Evolutionary conservation across 2,888 invertebrate genomes (phyloP), one percentile per base, ranked within the genome.

Genomic region (Tachystola acroxantha): DNA sequence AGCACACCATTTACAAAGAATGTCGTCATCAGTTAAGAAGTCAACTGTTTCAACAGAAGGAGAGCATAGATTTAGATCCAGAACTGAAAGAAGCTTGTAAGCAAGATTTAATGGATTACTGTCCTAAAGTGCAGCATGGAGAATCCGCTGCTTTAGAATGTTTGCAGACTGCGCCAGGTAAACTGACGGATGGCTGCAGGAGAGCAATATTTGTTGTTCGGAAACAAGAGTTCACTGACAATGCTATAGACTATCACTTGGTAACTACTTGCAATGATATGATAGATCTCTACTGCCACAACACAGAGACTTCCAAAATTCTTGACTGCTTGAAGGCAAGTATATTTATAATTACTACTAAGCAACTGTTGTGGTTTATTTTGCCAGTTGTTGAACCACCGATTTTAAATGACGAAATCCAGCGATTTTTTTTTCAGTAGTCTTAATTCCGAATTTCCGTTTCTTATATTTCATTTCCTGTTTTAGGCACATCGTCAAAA

Each of bases 11-110:
- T 57, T 91, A 93, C 2, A 95, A 94, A 69, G 94, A 94, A 12
- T 99, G 98, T 66, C 90, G 96, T 20, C 95, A 96, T 61, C 97
- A 99, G 70, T 85, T 99, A 10, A 91, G 93, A 63, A 93, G 95
- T 33, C 97, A 99, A 66, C 88, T 98, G 14, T 93, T 97, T 57
- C 96, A 97, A 64, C 94, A 97, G 73, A 91, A 96, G 47, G 98
- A 98, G 80, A 96, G 91, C 63, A 93, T 96, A 46, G 91, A 93
- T 45, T 90, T 95, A 43, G 96, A 98, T 80, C 95, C 95, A 0
- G 91, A 91, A 53, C 79, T 99, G 36, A 95, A 94, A 62, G 90
- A 91, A 46, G 92, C 93, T 3, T 99, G 99, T 70, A 89, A 90
- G 37, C 71, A 75, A 20, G 98, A 99, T 67, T 93, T 98, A 13